Percentiles rank a stretch among this genome's conserved stretches.
Evolutionary conservation across 2,113 vertebrate species (phyloP).

Genomic region (Labrus mixtus): DNA sequence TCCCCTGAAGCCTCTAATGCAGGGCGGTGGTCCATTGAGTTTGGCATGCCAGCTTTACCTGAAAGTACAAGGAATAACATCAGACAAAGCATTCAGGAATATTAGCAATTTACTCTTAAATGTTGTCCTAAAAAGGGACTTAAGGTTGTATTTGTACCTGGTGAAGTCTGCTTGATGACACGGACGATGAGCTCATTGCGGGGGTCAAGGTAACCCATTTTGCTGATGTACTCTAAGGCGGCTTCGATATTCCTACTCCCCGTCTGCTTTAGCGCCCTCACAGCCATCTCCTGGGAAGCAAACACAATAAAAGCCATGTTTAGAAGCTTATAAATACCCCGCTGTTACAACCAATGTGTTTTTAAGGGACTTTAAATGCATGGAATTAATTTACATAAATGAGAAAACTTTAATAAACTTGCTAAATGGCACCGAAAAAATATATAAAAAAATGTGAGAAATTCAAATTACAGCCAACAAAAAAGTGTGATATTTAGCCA

Average conservation of each 20-base stretch:
- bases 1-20: slow-evolving; percentile 89
- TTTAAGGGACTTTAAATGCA: too few species aligned
- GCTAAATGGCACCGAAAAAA: too few species aligned
- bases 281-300: slow-evolving; percentile 92
- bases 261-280: slow-evolving; percentile 96
- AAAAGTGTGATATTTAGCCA: too few species aligned
- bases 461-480: too few species aligned
- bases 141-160: slow-evolving; percentile 82
- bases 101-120: too few species aligned
- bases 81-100: neutral
- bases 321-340: too few species aligned
- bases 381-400: too few species aligned
- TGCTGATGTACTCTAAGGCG: slow-evolving; percentile 97
- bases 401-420: too few species aligned
- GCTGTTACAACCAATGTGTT: too few species aligned
- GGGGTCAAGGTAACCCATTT: slow-evolving; percentile 98
- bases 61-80: slow-evolving; percentile 35
- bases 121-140: too few species aligned
- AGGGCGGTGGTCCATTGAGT: slow-evolving; percentile 88
- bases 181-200: slow-evolving; percentile 96
- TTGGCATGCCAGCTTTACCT: slow-evolving; percentile 91
- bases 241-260: slow-evolving; percentile 97
- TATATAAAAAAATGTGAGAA: too few species aligned
- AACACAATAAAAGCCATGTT: neutral
- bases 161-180: slow-evolving; percentile 97